A percentile compares a stretch with the other conserved stretches of the same genome.
These are phyloP conservation scores for Tiliqua scincoides DNA, from an alignment of 2,113 vertebrate genomes.

Conservation along the genomic window DNA sequence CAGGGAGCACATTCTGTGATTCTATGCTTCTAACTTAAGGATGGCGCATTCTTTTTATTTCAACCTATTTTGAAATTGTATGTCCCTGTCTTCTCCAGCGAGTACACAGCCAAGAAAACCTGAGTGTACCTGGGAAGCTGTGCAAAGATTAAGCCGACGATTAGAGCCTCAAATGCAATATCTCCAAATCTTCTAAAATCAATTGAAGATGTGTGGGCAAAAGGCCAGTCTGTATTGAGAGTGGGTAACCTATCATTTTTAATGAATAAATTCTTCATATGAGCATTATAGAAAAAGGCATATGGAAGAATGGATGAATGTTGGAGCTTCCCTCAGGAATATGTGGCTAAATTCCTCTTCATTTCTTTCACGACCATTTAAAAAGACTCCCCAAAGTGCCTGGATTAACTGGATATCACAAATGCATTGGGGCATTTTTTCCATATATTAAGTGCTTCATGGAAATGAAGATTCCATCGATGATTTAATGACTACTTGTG, in stretches of 20 bases:
- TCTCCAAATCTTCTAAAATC: not conserved
- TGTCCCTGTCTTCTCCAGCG: not conserved
- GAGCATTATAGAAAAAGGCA: not conserved
- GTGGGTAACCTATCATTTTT: not conserved
- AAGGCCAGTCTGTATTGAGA: not conserved
- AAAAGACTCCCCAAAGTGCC: constrained; percentile 10
- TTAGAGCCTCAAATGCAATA: not conserved
- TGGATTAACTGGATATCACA: constrained; percentile 19
- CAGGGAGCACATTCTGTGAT: not conserved
- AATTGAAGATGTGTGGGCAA: not conserved
- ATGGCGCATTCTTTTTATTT: not conserved
- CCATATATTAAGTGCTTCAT: constrained; percentile 27
- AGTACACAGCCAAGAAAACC: not conserved
- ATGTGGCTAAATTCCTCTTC: not conserved
- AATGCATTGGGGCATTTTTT: not conserved
- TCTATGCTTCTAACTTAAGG: not conserved
- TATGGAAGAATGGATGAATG: not conserved
- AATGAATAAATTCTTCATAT: not conserved
- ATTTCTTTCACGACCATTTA: constrained; percentile 21
- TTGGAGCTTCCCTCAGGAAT: not conserved
- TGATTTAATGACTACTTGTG: constrained; percentile 33
- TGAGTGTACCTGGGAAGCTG: not conserved
- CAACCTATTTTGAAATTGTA: not conserved
- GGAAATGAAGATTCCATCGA: not conserved
- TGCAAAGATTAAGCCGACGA: not conserved